Percentiles rank a stretch among this genome's conserved stretches.
phyloP scores from a whole-genome alignment of 2,113 vertebrate genomes.

The Carollia perspicillata region DNA sequence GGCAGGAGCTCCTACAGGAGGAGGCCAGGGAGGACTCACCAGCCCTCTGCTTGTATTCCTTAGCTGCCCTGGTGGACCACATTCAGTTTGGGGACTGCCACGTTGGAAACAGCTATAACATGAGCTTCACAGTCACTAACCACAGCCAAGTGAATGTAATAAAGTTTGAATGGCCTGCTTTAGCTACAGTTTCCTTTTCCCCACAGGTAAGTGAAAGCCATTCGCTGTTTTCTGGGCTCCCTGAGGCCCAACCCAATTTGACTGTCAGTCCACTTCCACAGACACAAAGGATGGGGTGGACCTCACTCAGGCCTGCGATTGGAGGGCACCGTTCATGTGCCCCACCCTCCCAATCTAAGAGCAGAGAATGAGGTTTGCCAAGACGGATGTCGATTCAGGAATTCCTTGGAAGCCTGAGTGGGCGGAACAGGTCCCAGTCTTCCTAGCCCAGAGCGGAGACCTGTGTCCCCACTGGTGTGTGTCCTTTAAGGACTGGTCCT shows the following conservation, averaged over 20 bases:
- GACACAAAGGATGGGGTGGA: no score
- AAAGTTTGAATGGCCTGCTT: conserved; percentile 88
- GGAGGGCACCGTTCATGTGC: not conserved
- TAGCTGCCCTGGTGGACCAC: conserved; percentile 79
- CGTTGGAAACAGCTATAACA: conserved; percentile 76
- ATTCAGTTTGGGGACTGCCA: conserved; percentile 90
- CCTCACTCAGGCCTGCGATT: not conserved
- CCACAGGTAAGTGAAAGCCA: conserved; percentile 81
- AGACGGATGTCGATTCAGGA: not conserved
- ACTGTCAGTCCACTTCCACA: not conserved
- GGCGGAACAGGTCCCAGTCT: not conserved
- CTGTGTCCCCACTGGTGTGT: not conserved
- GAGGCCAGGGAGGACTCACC: not conserved
- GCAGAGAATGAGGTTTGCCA: not conserved
- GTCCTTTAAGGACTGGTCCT: not conserved
- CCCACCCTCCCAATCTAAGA: not conserved
- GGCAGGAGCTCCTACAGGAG: not conserved
- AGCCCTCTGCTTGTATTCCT: conserved; percentile 20
- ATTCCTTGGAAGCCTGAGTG: not conserved
- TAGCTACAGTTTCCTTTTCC: conserved; percentile 80
- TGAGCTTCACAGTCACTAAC: conserved; percentile 89
- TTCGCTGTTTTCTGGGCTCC: not conserved
- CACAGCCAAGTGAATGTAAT: conserved; percentile 81
- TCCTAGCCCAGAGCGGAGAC: not conserved
- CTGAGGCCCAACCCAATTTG: not conserved